Conservation (phyloP, 2,797 vertebrate species). For the Nannoperca obscura region DNA sequence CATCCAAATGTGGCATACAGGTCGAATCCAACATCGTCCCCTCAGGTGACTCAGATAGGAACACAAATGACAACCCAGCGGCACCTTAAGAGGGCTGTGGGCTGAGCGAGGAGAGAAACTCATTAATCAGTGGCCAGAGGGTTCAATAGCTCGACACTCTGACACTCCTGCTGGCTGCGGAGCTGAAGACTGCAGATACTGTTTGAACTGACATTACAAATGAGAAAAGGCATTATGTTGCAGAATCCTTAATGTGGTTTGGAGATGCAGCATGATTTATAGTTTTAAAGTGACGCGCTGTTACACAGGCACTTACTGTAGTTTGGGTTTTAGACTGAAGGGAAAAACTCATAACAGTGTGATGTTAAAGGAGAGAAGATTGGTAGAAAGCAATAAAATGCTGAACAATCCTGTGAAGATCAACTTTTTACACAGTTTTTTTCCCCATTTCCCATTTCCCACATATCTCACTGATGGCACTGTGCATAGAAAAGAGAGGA, state of each 20-base stretch:
- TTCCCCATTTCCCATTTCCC: conserved; percentile 10
- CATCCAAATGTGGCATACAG: not conserved
- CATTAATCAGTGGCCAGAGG: conserved; percentile 60
- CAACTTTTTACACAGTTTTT: not conserved
- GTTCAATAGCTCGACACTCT: conserved; percentile 40
- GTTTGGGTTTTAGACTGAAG: conserved; percentile 30
- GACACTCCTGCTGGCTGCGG: conserved; percentile 31
- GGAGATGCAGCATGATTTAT: conserved; percentile 41
- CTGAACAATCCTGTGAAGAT: not conserved
- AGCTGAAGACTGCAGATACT: conserved; percentile 38
- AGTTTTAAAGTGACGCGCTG: conserved; percentile 3
- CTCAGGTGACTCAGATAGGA: conserved; percentile 31
- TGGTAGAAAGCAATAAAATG: conserved; percentile 34
- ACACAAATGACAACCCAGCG: conserved; percentile 42
- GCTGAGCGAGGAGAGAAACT: conserved; percentile 19
- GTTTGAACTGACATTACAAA: conserved; percentile 45
- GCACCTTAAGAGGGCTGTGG: conserved; percentile 18
- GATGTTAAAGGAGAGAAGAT: conserved; percentile 6
- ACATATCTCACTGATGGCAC: not conserved
- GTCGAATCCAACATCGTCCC: not conserved
- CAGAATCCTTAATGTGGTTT: conserved; percentile 38
- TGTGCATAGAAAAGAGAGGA: not conserved
- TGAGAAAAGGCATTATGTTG: conserved; percentile 40
- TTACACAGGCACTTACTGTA: conserved; percentile 31
- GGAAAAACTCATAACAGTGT: conserved; percentile 23